A percentile compares a stretch with the other conserved stretches of the same genome.
Conservation (phyloP, 2,888 invertebrate species). For the Rosalia funebris region DNA sequence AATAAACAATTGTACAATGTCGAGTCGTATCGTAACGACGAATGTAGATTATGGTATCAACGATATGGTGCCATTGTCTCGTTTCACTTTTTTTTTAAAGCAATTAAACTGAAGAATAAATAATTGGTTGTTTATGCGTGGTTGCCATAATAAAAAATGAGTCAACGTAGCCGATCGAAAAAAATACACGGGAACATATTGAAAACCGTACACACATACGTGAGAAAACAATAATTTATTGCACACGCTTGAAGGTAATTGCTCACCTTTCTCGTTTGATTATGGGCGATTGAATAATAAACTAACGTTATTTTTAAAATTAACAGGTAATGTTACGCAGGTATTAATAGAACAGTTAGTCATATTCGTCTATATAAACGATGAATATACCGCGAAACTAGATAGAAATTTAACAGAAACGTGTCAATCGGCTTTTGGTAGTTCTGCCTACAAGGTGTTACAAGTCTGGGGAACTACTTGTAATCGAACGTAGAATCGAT, state of each 20-base stretch:
- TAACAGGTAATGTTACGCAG: not conserved
- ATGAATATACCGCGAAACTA: too few species aligned
- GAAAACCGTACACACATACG: conserved; percentile 1
- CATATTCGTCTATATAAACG: too few species aligned
- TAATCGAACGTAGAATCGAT: too few species aligned
- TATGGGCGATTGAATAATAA: not conserved
- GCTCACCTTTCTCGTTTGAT: conserved; percentile 10
- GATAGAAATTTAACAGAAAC: too few species aligned
- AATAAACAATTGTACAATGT: too few species aligned
- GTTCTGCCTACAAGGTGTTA: too few species aligned
- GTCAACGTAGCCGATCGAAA: not conserved
- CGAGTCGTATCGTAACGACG: not conserved
- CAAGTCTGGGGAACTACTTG: too few species aligned
- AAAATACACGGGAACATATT: conserved; percentile 21
- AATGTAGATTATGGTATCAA: not conserved
- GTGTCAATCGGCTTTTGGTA: too few species aligned
- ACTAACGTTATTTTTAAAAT: not conserved
- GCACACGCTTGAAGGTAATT: conserved; percentile 13
- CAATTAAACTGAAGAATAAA: conserved; percentile 8
- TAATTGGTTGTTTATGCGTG: not conserved
- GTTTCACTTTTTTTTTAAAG: not conserved
- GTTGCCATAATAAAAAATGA: conserved; percentile 13
- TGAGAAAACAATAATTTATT: conserved; percentile 17
- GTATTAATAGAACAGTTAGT: too few species aligned
- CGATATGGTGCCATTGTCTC: not conserved